Conservation (phyloP, 53 echinoderm and acorn worm species). For the Temnopleurus reevesii region DNA sequence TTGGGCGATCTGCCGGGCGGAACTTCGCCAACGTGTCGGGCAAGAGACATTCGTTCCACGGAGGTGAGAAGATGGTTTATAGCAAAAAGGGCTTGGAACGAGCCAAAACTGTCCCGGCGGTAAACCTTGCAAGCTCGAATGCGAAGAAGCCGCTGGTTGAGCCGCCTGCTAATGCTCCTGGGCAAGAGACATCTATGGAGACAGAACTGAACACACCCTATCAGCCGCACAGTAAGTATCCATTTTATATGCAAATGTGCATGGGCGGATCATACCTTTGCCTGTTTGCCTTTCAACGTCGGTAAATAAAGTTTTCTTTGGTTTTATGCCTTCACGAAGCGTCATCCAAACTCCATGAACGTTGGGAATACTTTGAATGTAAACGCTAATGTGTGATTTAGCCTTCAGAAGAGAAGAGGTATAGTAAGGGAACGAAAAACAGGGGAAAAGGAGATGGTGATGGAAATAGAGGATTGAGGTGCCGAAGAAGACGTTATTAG, state of each 20-base stretch:
- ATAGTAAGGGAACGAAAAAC: too few species aligned
- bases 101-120: slow-evolving; percentile 38
- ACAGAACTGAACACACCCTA: not conserved
- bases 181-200: not conserved
- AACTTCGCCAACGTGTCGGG: not conserved
- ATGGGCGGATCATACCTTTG: too few species aligned
- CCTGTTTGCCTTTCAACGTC: too few species aligned
- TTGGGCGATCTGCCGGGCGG: slow-evolving; percentile 33
- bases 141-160: not conserved
- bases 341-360: too few species aligned
- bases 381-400: too few species aligned
- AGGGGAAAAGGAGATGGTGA: too few species aligned
- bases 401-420: too few species aligned
- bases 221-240: slow-evolving; percentile 37
- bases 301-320: too few species aligned
- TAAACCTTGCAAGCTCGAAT: not conserved
- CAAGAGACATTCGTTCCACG: slow-evolving; percentile 14
- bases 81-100: slow-evolving; percentile 39
- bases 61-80: slow-evolving; percentile 33
- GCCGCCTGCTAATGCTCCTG: not conserved
- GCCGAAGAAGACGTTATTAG: too few species aligned
- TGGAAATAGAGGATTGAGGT: too few species aligned
- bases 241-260: not conserved
- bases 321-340: too few species aligned
- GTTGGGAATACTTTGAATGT: too few species aligned